Evolutionary conservation across 2,113 vertebrate species (phyloP).

Genomic region (Phodopus roborovskii): DNA sequence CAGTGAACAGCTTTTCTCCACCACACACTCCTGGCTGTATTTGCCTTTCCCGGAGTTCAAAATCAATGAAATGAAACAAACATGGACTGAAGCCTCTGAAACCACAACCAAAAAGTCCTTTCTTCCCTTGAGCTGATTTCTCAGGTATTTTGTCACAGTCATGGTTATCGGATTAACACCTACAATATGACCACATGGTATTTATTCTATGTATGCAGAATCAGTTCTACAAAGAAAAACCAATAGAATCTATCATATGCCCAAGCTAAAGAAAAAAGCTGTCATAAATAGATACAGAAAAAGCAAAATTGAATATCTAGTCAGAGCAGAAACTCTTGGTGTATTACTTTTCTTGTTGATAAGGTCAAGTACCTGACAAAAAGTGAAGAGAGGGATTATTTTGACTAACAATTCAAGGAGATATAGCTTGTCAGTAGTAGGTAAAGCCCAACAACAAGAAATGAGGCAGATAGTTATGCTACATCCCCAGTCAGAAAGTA

Average conservation of each 20-base stretch:
- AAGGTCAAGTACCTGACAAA: background rate
- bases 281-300: background rate
- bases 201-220: background rate
- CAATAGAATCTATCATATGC: background rate
- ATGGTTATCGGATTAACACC: background rate
- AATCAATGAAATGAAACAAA: background rate
- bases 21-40: background rate
- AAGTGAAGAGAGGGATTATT: background rate
- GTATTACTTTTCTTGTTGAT: background rate
- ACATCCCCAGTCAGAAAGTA: no score
- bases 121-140: background rate
- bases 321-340: background rate
- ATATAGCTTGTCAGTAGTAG: background rate
- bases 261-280: slow-evolving; percentile 23
- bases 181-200: background rate
- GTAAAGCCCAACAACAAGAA: background rate
- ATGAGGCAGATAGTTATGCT: background rate
- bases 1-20: background rate
- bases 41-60: background rate
- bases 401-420: background rate
- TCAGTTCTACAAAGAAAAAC: slow-evolving; percentile 43
- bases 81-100: background rate
- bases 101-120: background rate
- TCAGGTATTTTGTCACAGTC: background rate
- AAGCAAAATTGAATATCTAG: background rate